Conservation (phyloP, 1,140 invertebrate genomes). For the Drosophila sucinea region DNA sequence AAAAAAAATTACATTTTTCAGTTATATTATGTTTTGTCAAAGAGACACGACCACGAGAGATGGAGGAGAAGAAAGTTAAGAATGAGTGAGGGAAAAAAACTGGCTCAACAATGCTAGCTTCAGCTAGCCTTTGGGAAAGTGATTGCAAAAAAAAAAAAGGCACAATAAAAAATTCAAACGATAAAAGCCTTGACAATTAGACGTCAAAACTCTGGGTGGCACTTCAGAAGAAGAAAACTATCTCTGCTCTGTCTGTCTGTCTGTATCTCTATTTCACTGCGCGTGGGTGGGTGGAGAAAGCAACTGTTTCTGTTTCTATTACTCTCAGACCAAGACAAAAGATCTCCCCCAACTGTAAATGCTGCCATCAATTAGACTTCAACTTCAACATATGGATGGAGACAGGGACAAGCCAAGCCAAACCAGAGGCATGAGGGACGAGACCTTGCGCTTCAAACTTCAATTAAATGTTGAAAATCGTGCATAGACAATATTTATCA, state of each 20-base stretch:
- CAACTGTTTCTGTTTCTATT: slow-evolving; percentile 29
- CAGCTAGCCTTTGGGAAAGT: slow-evolving; percentile 32
- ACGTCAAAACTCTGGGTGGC: slow-evolving; percentile 47
- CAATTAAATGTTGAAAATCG: slow-evolving; percentile 72
- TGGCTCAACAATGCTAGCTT: slow-evolving; percentile 23
- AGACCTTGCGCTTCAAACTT: slow-evolving; percentile 73
- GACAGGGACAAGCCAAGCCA: not conserved
- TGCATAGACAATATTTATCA: slow-evolving; percentile 80
- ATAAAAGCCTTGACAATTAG: slow-evolving; percentile 49
- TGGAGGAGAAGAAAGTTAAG: slow-evolving; percentile 47
- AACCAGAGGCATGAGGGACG: not conserved
- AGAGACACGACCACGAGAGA: not conserved
- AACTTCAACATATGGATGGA: slow-evolving; percentile 28
- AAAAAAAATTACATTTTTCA: slow-evolving; percentile 41
- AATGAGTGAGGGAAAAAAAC: slow-evolving; percentile 41
- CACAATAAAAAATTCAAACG: slow-evolving; percentile 33
- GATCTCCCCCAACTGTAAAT: slow-evolving; percentile 42
- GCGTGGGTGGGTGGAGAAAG: slow-evolving; percentile 61
- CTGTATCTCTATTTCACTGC: not conserved
- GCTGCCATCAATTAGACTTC: slow-evolving; percentile 66
- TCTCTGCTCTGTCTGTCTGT: not conserved
- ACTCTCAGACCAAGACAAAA: slow-evolving; percentile 30
- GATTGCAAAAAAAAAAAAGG: slow-evolving; percentile 23
- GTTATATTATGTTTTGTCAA: slow-evolving; percentile 45
- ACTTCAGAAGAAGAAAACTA: slow-evolving; percentile 14